phyloP scores from a whole-genome alignment of 2,888 invertebrate species.

The Agrochola litura region DNA sequence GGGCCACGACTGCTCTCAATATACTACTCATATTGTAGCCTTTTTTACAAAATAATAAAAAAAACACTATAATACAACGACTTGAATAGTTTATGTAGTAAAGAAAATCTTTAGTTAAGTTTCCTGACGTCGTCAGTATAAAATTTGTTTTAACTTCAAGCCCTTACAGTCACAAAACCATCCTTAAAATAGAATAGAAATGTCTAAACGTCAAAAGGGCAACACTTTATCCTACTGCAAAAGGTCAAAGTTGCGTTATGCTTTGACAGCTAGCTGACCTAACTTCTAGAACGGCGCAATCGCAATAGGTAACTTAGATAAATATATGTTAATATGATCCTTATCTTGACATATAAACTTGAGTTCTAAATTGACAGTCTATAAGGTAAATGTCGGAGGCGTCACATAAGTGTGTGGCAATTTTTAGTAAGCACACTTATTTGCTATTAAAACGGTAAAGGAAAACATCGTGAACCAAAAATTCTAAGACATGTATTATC shows the following conservation, averaged over 20 bases:
- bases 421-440: neutral
- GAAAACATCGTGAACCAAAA: too few relatives aligned
- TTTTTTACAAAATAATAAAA: too few relatives aligned
- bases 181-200: conserved; percentile 26
- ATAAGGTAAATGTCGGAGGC: neutral
- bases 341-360: conserved; percentile 6
- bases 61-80: too few relatives aligned
- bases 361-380: conserved; percentile 28
- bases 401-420: neutral
- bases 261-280: conserved; percentile 31
- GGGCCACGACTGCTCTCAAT: too few relatives aligned
- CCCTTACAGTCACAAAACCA: conserved; percentile 10
- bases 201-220: conserved; percentile 25
- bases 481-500: too few relatives aligned
- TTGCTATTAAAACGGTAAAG: too few relatives aligned
- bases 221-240: conserved; percentile 3
- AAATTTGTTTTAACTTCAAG: conserved; percentile 1
- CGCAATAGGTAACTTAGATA: neutral
- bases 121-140: neutral
- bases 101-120: neutral
- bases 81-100: neutral
- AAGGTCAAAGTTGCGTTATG: conserved; percentile 43
- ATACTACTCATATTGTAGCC: too few relatives aligned
- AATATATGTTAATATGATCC: neutral
- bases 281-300: conserved; percentile 9